Conservation (phyloP, 1,140 invertebrate species). For the Cyclina sinensis region DNA sequence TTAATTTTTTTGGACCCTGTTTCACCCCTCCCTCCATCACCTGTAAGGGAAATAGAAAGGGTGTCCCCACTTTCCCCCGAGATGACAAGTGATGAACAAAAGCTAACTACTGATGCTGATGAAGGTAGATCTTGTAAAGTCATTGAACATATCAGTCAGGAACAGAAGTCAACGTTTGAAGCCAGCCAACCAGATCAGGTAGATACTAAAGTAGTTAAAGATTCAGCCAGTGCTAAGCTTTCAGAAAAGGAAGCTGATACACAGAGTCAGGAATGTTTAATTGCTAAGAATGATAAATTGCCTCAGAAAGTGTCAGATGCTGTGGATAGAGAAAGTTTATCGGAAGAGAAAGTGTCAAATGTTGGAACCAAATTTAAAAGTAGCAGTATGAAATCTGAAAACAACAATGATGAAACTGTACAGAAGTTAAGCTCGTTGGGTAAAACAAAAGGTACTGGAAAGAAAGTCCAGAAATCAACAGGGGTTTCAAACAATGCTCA, state of each 20-base stretch:
- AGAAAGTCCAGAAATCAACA: background rate
- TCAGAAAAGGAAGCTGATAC: no score
- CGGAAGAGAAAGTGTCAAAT: no score
- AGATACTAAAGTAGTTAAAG: background rate
- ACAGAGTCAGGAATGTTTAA: no score
- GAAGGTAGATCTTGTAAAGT: background rate
- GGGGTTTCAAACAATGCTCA: background rate
- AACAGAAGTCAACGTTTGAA: no score
- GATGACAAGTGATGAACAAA: slow-evolving; percentile 8
- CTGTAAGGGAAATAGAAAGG: slow-evolving; percentile 31
- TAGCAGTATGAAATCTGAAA: background rate
- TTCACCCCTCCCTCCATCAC: slow-evolving; percentile 65
- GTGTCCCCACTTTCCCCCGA: slow-evolving; percentile 36
- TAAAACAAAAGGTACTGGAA: background rate
- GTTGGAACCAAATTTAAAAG: no score
- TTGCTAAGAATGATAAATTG: no score
- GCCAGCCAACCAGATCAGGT: no score
- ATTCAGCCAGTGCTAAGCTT: background rate
- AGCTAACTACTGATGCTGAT: background rate
- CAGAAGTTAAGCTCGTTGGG: background rate
- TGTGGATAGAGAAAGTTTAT: no score
- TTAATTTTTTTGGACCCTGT: slow-evolving; percentile 53
- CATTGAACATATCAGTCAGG: no score
- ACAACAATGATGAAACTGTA: background rate
- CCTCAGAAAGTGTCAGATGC: no score